phyloP scores from a whole-genome alignment of 2,888 invertebrate genomes.

The Augochlorella aurata region DNA sequence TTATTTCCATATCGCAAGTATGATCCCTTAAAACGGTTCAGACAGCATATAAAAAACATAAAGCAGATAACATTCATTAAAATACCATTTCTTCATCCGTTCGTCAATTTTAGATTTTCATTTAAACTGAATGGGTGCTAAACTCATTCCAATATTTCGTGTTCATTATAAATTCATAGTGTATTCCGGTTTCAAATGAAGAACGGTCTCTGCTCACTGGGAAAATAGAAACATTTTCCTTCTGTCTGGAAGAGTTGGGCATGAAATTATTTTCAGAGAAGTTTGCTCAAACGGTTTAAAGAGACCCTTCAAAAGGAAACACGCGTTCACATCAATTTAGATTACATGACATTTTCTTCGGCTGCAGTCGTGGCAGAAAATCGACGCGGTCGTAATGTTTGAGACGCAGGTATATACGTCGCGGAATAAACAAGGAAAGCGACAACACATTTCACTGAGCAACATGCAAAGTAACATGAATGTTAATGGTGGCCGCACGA shows the following conservation, averaged over 20 bases:
- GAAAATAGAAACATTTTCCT: too few relatives aligned
- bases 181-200: too few relatives aligned
- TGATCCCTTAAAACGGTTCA: too few relatives aligned
- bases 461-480: conserved; percentile 21
- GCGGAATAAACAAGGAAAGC: conserved; percentile 8
- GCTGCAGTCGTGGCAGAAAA: not conserved
- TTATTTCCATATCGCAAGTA: too few relatives aligned
- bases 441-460: not conserved
- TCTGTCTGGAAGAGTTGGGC: not conserved
- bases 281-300: not conserved
- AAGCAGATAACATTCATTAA: too few relatives aligned
- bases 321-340: not conserved
- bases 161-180: too few relatives aligned
- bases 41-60: too few relatives aligned
- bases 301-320: not conserved
- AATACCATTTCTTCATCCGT: too few relatives aligned
- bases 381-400: conserved; percentile 1
- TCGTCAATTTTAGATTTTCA: too few relatives aligned
- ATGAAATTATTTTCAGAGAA: not conserved
- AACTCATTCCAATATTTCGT: too few relatives aligned
- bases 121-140: too few relatives aligned
- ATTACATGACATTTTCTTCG: not conserved
- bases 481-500: conserved; percentile 21
- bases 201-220: too few relatives aligned
- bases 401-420: not conserved